These are phyloP conservation scores for Coptodon rendalli DNA, from an alignment of 2,113 vertebrate species.

Conservation along the genomic window DNA sequence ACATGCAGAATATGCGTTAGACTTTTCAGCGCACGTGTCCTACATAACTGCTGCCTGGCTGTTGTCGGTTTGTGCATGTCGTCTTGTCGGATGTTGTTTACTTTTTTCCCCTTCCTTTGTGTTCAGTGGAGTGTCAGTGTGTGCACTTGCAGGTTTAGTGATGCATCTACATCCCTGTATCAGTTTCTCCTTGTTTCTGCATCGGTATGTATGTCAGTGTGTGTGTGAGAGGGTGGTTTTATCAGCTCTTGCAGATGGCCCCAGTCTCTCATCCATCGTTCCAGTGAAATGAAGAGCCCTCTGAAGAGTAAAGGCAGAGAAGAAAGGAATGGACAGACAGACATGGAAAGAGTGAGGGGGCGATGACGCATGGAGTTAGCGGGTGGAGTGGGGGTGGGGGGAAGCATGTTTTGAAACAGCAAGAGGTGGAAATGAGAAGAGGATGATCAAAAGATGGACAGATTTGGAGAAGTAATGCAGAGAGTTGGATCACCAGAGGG, in stretches of 20 bases:
- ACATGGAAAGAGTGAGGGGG: not conserved
- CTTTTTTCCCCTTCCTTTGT: not conserved
- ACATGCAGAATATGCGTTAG: not conserved
- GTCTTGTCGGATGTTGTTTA: not conserved
- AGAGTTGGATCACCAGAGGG: not conserved
- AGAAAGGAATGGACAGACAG: conserved; percentile 41
- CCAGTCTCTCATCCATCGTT: conserved; percentile 57
- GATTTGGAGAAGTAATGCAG: not conserved
- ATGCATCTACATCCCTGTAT: conserved; percentile 28
- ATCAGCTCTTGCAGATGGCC: conserved; percentile 64
- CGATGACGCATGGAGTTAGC: not conserved
- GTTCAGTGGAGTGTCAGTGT: not conserved
- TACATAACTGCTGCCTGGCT: not conserved
- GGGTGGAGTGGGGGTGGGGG: not conserved
- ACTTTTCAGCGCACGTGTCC: not conserved
- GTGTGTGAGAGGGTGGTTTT: conserved; percentile 24
- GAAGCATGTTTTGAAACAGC: not conserved
- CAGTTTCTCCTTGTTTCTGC: conserved; percentile 17
- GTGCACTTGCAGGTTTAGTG: conserved; percentile 3
- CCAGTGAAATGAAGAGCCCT: conserved; percentile 58
- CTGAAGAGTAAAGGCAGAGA: conserved; percentile 46
- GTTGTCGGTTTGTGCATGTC: not conserved
- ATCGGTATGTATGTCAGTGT: not conserved
- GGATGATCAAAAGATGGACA: conserved; percentile 14
- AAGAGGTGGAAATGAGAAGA: not conserved